A percentile compares a stretch with the other conserved stretches of the same genome.
Conservation (phyloP, 2,113 vertebrate genomes). For the Rafetus swinhoei region DNA sequence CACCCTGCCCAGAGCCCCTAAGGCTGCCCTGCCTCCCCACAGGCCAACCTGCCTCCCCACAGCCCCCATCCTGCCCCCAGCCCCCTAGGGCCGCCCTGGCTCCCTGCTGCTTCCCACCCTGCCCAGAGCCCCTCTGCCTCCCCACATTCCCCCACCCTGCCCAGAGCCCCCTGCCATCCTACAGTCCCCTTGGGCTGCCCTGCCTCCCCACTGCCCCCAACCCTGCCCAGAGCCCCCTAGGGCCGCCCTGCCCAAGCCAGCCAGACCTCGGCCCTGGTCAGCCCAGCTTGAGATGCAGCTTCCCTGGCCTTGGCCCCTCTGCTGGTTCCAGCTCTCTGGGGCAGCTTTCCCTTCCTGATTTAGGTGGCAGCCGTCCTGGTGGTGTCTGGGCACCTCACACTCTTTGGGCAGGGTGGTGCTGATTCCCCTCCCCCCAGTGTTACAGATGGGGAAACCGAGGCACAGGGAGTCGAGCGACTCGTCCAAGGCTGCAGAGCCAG, state of each 20-base stretch:
- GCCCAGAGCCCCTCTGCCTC: too few species aligned
- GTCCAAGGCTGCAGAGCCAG: neutral
- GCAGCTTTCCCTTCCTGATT: neutral
- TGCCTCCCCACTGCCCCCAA: too few species aligned
- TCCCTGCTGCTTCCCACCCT: too few species aligned
- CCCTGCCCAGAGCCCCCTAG: neutral
- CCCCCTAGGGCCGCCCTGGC: too few species aligned
- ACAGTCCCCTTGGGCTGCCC: too few species aligned
- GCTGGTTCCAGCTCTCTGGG: neutral
- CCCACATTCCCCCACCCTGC: too few species aligned
- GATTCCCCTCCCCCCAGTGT: fast-evolving
- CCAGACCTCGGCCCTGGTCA: neutral
- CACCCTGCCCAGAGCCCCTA: too few species aligned
- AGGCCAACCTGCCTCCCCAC: too few species aligned
- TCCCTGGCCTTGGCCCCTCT: neutral
- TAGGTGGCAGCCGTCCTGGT: neutral
- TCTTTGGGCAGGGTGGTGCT: neutral
- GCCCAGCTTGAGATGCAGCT: neutral
- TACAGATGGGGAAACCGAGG: neutral
- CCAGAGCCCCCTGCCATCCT: too few species aligned
- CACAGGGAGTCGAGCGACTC: neutral
- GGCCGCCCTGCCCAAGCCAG: neutral
- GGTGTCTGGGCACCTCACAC: neutral
- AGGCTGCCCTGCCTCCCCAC: too few species aligned
- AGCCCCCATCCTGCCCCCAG: too few species aligned